Base-by-base conservation (phyloP, 2,113 vertebrate genomes). In the Clarias macrocephalus region DNA sequence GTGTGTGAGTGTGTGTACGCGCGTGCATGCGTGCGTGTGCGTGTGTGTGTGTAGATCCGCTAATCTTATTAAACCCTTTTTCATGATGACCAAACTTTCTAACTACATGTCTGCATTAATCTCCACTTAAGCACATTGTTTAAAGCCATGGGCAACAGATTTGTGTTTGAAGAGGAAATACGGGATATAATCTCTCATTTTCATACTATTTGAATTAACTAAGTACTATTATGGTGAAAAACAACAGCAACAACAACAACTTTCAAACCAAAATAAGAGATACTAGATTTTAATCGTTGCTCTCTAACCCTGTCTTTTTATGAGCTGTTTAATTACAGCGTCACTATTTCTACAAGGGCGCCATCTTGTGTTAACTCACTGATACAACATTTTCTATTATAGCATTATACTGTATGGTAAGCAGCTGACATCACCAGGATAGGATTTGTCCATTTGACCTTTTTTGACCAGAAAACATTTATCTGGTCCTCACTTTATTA, bases 331-430 rank as follows among this genome's bases (percentile, higher is more conserved):
- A 19, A 33, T 5, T 54, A 30, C 6, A 30, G 30, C 5, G 15
- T 62, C 54, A 82, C 57, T 65, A 30, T 77, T 83, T 82, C 21
- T 83, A 83, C 70, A 83, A 76, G 12, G 23, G 21, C 80, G 59
- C 80, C 86, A 76, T 83, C 80, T 56, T 66, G 86, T 65, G 86
- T 65, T 72, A 57, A 21, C 16, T 76, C 16, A n/a, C 10, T 75
- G 42, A 65, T 65, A 12, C 2, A 28, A 73, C 54, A 57, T 54
- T n/a, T 54, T 66, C 0, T 16, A 2, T 30, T 7, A 5, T 19
- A 11, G 15, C 10, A 59, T 57, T 19, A 57, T 59, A 42, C 42
- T 3, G 42, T 5, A 16, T 28, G 56, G 3, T 80, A 18, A 33
- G 0, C 18, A 33, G 16, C 5, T 60, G 3, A 11, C 28, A 18